phyloP scores from a whole-genome alignment of 1,140 invertebrate genomes.

The Mylabris phalerata region DNA sequence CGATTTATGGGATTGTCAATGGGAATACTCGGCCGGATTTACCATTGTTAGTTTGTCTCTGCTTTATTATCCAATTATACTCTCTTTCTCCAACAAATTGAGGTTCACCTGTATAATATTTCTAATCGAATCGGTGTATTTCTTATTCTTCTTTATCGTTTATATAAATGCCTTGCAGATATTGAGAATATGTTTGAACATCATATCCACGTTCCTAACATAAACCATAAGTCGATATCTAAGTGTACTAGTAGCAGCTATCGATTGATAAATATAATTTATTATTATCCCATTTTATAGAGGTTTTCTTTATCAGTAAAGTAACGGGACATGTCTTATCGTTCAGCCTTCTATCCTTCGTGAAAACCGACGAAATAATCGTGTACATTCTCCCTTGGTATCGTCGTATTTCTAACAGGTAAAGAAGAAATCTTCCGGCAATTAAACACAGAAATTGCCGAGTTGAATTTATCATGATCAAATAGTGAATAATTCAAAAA shows the following conservation, averaged over 20 bases:
- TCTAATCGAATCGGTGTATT: no score
- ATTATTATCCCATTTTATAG: constrained; percentile 23
- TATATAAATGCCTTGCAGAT: not conserved
- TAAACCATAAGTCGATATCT: constrained; percentile 21
- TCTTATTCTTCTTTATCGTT: constrained; percentile 2
- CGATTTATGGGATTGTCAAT: constrained; percentile 10
- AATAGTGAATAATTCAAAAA: no score
- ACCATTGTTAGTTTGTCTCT: constrained; percentile 8
- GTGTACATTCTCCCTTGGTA: no score
- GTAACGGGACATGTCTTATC: constrained; percentile 11
- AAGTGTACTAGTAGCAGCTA: not conserved
- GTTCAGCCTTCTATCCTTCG: no score
- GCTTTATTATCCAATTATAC: constrained; percentile 16
- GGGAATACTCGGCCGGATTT: constrained; percentile 9
- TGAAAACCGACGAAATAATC: no score
- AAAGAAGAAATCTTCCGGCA: no score
- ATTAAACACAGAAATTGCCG: no score
- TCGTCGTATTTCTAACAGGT: no score
- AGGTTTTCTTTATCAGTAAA: constrained; percentile 17
- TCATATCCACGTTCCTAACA: constrained; percentile 18
- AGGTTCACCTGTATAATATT: no score
- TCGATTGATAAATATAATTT: constrained; percentile 20
- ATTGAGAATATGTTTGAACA: constrained; percentile 12
- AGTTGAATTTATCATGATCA: no score
- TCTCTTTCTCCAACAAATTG: not conserved